Evolutionary conservation across 2,888 invertebrate species (phyloP), one percentile per base, ranked within the genome.

Genomic region (Neoaliturus tenellus): DNA sequence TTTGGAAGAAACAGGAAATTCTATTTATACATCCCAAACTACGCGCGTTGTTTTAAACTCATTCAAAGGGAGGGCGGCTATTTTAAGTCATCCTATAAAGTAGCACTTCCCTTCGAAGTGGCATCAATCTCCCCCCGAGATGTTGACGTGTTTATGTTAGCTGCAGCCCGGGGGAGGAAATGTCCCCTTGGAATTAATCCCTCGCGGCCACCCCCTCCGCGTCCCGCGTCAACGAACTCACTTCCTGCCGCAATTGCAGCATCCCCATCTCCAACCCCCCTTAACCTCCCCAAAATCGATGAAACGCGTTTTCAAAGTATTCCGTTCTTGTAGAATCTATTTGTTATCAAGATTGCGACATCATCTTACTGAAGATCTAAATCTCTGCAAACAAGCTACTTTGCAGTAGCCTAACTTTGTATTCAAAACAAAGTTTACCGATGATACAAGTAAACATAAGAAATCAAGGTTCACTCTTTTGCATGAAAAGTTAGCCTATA

Each of bases 211-310:
- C 62, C n/a, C 62, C 62, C 62, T 55, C 14, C 6, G 4, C 17
- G 31, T 62, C 62, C 62, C 62, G 4, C 17, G 31, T 62, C 62
- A 28, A 28, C 12, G 8, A 8, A 62, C 31, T 62, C 62, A 62
- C 28, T 62, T 62, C 62, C 62, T 28, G 62, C 31, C 62, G 62
- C 62, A 8, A 55, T 25, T 55, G 62, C 62, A 31, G 62, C 62
- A 55, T 23, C 20, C 20, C 48, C 48, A 44, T n/a, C n/a, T n/a
- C n/a, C n/a, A n/a, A n/a, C 17, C 12, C 44, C 25, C 55, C 55
- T 23, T 23, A 20, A 1, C 28, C 31, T 17, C 62, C 5, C 28
- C 28, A 62, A 58, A 62, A 62, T 62, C 62, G 62, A 62, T 62
- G 62, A 31, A 25, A 62, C 62, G 62, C 62, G 62, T 62, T 62